Conservation (phyloP, 1,140 invertebrate genomes). For the Panagrolaimus sp. region DNA sequence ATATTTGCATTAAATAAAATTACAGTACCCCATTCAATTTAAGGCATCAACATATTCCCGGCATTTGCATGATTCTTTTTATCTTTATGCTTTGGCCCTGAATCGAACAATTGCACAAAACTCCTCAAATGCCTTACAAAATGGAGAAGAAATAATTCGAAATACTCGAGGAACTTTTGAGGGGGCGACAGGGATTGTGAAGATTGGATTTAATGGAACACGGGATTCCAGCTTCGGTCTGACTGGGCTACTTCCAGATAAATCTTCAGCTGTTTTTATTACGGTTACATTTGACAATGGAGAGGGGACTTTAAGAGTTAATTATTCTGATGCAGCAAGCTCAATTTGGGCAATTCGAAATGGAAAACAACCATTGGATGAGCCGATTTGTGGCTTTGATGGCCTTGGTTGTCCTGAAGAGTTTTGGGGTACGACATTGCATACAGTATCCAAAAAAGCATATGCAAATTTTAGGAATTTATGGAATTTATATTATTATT, state of each 20-base stretch:
- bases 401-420: neutral
- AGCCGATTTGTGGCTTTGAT: constrained; percentile 1
- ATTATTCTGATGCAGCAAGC: neutral
- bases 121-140: neutral
- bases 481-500: neutral
- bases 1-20: neutral
- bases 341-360: neutral
- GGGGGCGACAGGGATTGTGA: neutral
- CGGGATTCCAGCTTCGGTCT: neutral
- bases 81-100: constrained; percentile 35
- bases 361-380: neutral
- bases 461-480: constrained; percentile 23
- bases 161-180: neutral
- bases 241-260: neutral
- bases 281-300: neutral
- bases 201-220: neutral
- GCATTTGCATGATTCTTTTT: constrained; percentile 12
- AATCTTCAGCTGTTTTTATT: neutral
- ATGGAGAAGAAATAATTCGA: neutral
- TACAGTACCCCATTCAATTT: neutral
- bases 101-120: neutral
- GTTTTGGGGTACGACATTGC: neutral
- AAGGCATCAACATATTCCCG: neutral
- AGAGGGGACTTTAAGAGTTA: neutral
- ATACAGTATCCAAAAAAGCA: too few species aligned